Base-by-base conservation (phyloP, 2,888 invertebrate genomes). In the Dyspetes luteomarginatus region DNA sequence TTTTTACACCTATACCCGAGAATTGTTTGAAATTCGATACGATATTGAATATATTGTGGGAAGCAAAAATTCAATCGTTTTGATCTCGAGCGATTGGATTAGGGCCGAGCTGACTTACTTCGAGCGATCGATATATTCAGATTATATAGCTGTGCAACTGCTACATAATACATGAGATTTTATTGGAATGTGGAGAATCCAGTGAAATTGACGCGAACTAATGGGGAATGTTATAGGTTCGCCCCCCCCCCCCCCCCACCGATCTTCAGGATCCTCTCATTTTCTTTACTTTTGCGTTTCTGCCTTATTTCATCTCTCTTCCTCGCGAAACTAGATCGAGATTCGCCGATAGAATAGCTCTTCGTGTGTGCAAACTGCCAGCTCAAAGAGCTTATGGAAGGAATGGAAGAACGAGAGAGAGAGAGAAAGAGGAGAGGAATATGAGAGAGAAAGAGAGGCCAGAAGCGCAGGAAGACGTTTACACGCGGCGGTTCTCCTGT, bases 251-350 rank as follows among this genome's bases (percentile, higher is more conserved):
- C n/a, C n/a, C n/a, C n/a, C n/a, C n/a, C n/a, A n/a, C n/a, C 55
- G 52, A 64, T 64, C 50, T 19, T 45, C 15, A 62, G 62, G 52
- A 52, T 64, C 48, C 22, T 43, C 22, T 30, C 60, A 12, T 41
- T 41, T 22, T 9, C 45, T 45, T 24, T 9, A 17, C 30, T 41
- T 36, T 22, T 28, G 48, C 43, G 15, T 15, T 24, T 26, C 22
- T 55, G 7, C 26, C 26, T 45, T 50, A 24, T 28, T 55, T 43
- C 69, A 48, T 17, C 19, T 41, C 41, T 50, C 43, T 15, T 36
- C 30, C 5, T 48, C 45, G 30, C 64, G 68, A 78, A 83, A 83
- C 72, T 81, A 78, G 81, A 83, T 78, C 83, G 81, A 81, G 81
- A 83, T 81, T 76, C 73, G 73, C 72, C 64, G 56, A 17, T n/a